Evolutionary conservation across 2,888 invertebrate species (phyloP), one percentile per base, ranked within the genome.

Genomic region (Drosophila mayaguana): DNA sequence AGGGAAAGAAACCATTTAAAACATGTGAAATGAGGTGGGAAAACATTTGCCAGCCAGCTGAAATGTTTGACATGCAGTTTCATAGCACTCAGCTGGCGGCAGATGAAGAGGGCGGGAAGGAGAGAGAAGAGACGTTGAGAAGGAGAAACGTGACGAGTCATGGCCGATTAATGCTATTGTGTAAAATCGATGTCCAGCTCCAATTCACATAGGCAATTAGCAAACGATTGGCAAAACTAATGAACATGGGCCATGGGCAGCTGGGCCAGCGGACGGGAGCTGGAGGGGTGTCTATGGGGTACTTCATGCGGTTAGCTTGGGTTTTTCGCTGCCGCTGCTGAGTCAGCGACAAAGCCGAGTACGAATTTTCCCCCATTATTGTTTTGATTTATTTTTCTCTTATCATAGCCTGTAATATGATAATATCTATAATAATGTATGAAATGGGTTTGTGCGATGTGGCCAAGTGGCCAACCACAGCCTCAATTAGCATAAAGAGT

Each of bases 401-500:
- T 46, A 38, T 48, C 32, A 59, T 42, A 48, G 34, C 16, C 53
- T 42, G 57, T 64, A 64, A 63, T 64, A 56, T 45, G 62, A 62
- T 53, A 70, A 75, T 63, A 70, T 54, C 46, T 28, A 53, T 14
- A 25, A 54, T 46, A 60, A 56, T 50, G 34, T 43, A 64, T 64
- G 60, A 48, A 48, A 59, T 22, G 69, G 62, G 57, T 53, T 60
- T 57, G 48, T 56, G 32, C 38, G 59, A 46, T 28, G 56, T 28
- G 36, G 68, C 54, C 73, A 77, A 77, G 73, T 62, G 69, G 53
- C 51, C 51, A 20, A 34, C 34, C 64, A 56, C 66, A 43, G 53
- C 32, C 75, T 78, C 80, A 89, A 86, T 86, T 86, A 86, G 86
- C 86, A 82, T 84, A 87, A 87, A 80, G 66, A 87, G 89, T 86